Evolutionary conservation across 2,797 vertebrate genomes (phyloP), one percentile per base, ranked within the genome.

Genomic region (Rhabdophis nuchalis): DNA sequence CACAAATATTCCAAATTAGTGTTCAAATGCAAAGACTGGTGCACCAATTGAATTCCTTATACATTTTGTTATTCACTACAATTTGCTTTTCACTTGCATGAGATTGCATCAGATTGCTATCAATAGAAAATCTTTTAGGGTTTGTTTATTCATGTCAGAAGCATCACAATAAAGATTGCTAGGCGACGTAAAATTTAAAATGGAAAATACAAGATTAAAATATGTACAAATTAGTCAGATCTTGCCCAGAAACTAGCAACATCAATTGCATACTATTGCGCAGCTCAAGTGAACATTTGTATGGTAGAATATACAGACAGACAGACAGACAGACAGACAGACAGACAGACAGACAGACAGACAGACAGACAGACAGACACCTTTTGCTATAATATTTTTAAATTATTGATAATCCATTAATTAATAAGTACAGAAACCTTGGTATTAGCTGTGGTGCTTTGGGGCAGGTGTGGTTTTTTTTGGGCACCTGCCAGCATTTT

Each of bases 1-100:
- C 95, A 96, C 52, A 97, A 97, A 97, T 97, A 97, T 97, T 98
- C 96, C 97, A 97, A 97, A 97, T 97, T 97, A 97, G 96, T 97
- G 96, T 95, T 97, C 92, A 95, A 32, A 91, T 93, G 92, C 95
- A 96, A 95, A 0, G n/a, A 92, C 95, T 94, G 93, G 93, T 96
- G 89, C 96, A 96, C 96, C 96, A 95, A 57, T 96, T 97, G 97
- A 96, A 96, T 95, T 95, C 93, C 93, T 93, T 96, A 97, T 97
- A 95, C 96, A 94, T 94, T 96, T 82, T 95, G 91, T 90, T 95
- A 96, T 94, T 94, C 95, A 94, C 92, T 95, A 95, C 82, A 92
- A 93, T 91, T 92, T 96, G 93, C 90, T 94, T 95, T 94, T 95
- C 93, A 91, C 93, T 93, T 0, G 0, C 89, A 58, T 94, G 91